Evolutionary conservation across 2,888 invertebrate genomes (phyloP), one percentile per base, ranked within the genome.

Genomic region (Scotopteryx bipunctaria): DNA sequence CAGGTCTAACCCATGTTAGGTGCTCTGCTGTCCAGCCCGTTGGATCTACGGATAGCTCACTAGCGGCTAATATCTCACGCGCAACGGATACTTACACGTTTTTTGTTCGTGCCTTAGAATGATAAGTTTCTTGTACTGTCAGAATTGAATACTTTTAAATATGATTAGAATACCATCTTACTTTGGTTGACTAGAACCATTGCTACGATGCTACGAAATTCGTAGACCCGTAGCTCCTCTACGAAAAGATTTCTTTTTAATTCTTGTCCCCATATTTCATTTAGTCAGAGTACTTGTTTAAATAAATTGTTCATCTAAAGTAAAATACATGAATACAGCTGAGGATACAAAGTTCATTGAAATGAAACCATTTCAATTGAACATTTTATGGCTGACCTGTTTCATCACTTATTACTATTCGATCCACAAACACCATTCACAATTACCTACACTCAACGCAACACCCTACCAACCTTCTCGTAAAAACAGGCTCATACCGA

Each of bases 151-250:
- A n/a, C n/a, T n/a, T n/a, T n/a, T n/a, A n/a, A n/a, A n/a, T n/a
- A n/a, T n/a, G n/a, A n/a, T n/a, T n/a, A n/a, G n/a, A n/a, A n/a
- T n/a, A n/a, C n/a, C n/a, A n/a, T n/a, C n/a, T n/a, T n/a, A n/a
- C n/a, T n/a, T n/a, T n/a, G n/a, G n/a, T n/a, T n/a, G 13, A 31
- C 13, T 1, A 13, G 9, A n/a, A 8, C 5, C n/a, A 6, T 23
- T 11, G 17, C 33, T 33, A 27, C 43, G 35, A 8, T 16, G 43
- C 35, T 42, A 42, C 42, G 42, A 33, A 42, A 37, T 37, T 23
- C 8, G 21, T 31, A 14, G 31, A 9, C 11, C 19, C 11, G 41
- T 44, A 44, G 43, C 23, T 9, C 23, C 6, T 32, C 43, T 43
- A 43, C 43, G 43, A 23, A 43, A 23, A 0, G 8, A 11, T 31